Base-by-base conservation (phyloP, 2,113 vertebrate genomes). In the Atlantisia rogersi region DNA sequence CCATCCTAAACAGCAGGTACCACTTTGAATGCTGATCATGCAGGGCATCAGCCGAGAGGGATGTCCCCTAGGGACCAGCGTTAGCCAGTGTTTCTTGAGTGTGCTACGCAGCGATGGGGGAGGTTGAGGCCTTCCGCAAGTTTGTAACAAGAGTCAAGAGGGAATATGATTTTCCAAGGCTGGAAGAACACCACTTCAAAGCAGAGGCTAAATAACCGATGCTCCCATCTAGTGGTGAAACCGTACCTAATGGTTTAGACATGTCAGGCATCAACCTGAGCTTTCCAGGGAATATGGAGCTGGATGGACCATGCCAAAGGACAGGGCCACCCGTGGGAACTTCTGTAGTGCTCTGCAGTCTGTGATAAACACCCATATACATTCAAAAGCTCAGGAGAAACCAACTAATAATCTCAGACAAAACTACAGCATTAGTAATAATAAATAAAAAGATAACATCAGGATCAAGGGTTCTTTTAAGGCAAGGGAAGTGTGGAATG, bases 151-250 rank as follows among this genome's bases (percentile, higher is more conserved):
- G 13, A 81, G 7, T 26, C 68, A 84, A 64, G 32, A 44, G 53
- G 24, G 17, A 94, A 55, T 65, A 44, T 3, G 15, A 46, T 69
- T 92, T 92, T 82, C 25, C 70, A 76, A 42, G 89, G 46, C 32
- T 69, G 40, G 63, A 55, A 64, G 69, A 82, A 29, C 16, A 82
- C 12, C n/a, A 42, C 79, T 88, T 86, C 90, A 84, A 92, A 93
- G 52, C 2, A 79, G 93, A 94, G 37, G 95, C 83, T 82, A 73
- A 86, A 68, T 86, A 96, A 95, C 15, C 58, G 16, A 79, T 87
- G 81, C 86, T 95, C 77, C 92, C 92, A 89, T 74, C 95, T 94
- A 95, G 94, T 91, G 95, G 95, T 94, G 80, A 87, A 92, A 74
- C 44, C 50, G 21, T 52, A 63, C 11, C 55, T 14, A 35, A 14